phyloP scores from a whole-genome alignment of 2,797 vertebrate species.

The Anas bahamensis region DNA sequence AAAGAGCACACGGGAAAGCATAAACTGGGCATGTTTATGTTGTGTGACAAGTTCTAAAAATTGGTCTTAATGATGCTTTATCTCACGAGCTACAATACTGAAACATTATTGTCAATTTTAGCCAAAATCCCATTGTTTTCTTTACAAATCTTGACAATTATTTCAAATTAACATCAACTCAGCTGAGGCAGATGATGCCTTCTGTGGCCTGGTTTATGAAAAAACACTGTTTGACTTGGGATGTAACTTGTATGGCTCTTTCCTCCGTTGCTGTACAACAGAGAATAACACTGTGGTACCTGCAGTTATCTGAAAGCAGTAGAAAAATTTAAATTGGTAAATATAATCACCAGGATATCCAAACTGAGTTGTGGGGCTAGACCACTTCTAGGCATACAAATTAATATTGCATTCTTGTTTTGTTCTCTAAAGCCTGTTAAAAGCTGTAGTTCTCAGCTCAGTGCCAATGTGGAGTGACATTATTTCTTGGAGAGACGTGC shows the following conservation, averaged over 20 bases:
- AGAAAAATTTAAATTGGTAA: background rate
- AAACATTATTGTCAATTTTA: background rate
- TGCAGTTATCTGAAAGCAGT: background rate
- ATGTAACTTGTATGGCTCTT: fast-evolving
- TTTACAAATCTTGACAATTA: background rate
- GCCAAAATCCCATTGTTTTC: background rate
- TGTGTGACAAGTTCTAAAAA: background rate
- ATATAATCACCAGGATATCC: background rate
- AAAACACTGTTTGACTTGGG: background rate
- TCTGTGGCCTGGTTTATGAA: background rate
- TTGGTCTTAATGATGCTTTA: background rate
- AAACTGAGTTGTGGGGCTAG: background rate
- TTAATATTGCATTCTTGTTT: background rate
- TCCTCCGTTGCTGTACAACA: fast-evolving
- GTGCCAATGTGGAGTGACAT: background rate
- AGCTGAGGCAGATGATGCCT: background rate
- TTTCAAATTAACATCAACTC: background rate
- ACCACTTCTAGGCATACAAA: background rate
- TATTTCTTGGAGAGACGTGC: slow-evolving; percentile 3
- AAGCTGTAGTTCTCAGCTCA: background rate
- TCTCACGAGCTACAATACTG: background rate
- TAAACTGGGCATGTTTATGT: background rate
- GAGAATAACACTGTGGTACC: background rate
- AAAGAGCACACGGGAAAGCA: background rate
- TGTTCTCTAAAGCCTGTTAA: background rate